These are phyloP conservation scores for Nicator chloris DNA, from an alignment of 2,113 vertebrate species.

Conservation along the genomic window DNA sequence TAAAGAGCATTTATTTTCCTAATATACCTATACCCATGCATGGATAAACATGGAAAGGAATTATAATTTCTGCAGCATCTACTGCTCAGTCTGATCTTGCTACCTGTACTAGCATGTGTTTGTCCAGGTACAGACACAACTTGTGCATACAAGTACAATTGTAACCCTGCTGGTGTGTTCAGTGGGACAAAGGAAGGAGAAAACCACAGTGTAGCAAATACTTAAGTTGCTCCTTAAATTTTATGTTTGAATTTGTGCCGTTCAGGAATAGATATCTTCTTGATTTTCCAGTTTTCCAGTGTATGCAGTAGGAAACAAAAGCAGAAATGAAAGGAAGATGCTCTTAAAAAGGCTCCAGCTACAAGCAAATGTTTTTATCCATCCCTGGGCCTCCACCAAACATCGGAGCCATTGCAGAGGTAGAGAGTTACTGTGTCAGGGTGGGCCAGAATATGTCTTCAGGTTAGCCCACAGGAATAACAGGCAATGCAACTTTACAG, in stretches of 20 bases:
- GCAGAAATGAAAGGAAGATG: not conserved
- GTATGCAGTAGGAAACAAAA: not conserved
- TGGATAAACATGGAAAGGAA: not conserved
- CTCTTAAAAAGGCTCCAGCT: not conserved
- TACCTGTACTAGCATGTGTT: not conserved
- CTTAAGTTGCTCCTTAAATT: not conserved
- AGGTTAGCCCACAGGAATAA: not conserved
- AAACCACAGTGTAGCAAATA: not conserved
- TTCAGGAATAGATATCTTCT: not conserved
- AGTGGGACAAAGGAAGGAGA: not conserved
- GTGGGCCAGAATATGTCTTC: not conserved
- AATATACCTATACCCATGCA: not conserved
- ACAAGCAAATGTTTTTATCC: not conserved
- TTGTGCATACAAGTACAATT: not conserved
- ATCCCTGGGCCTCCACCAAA: not conserved
- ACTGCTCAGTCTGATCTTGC: not conserved
- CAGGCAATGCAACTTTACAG: not conserved
- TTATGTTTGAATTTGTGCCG: not conserved
- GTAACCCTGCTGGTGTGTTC: not conserved
- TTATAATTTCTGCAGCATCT: not conserved
- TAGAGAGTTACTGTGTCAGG: too few relatives aligned
- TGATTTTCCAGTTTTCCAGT: not conserved
- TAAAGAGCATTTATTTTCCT: not conserved
- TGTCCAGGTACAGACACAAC: not conserved
- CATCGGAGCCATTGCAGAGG: not conserved